Conservation (phyloP, 2,797 vertebrate species). For the Pseudochirops corinnae region DNA sequence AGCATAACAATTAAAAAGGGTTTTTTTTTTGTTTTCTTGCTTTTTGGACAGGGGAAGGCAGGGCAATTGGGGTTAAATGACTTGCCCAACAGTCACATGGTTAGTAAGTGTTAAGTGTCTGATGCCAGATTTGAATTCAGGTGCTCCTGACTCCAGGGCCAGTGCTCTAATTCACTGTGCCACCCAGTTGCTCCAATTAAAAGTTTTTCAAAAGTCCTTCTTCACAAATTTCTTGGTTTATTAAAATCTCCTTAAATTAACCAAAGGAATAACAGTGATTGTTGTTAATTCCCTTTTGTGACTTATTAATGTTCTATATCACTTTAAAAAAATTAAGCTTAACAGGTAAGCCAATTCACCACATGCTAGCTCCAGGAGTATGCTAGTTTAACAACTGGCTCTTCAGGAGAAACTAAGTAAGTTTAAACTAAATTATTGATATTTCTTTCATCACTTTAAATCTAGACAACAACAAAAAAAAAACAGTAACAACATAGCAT, state of each 20-base stretch:
- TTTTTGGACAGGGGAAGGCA: no score
- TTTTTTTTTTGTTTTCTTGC: no score
- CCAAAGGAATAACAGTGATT: background rate
- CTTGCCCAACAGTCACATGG: no score
- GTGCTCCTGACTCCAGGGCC: no score
- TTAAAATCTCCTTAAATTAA: background rate
- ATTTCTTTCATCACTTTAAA: background rate
- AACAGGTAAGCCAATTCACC: background rate
- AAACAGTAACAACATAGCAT: slow-evolving; percentile 14
- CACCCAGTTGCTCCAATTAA: background rate
- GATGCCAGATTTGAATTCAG: no score
- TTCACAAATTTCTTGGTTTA: background rate
- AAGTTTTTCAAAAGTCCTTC: background rate
- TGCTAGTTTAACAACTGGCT: background rate
- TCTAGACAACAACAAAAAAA: background rate
- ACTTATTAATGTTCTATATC: background rate
- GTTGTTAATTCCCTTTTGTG: background rate
- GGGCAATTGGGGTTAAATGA: no score
- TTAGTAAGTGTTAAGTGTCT: no score
- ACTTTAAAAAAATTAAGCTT: background rate
- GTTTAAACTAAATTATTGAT: background rate
- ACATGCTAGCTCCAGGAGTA: background rate
- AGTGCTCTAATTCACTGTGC: no score
- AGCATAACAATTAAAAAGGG: background rate
- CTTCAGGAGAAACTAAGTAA: background rate